phyloP scores from a whole-genome alignment of 2,888 invertebrate genomes.

The Cephus nigrinus region DNA sequence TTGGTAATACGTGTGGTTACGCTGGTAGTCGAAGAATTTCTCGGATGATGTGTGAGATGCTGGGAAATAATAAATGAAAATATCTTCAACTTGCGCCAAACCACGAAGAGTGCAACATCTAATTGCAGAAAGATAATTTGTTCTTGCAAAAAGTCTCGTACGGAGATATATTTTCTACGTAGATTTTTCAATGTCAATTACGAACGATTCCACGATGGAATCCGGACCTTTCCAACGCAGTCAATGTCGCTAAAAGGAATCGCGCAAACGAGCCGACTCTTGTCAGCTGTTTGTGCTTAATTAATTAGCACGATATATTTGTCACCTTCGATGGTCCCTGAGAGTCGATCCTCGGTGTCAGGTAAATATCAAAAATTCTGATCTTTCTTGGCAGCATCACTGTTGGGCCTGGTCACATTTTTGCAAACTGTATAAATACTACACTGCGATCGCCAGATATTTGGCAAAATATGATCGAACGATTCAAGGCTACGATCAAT shows the following conservation, averaged over 20 bases:
- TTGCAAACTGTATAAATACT: neutral
- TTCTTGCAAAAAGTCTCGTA: neutral
- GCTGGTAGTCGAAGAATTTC: neutral
- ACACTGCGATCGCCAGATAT: neutral
- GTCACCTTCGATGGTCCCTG: neutral
- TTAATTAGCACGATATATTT: neutral
- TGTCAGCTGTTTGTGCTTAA: neutral
- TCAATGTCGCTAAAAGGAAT: slow-evolving; percentile 8
- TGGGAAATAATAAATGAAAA: neutral
- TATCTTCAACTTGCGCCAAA: neutral
- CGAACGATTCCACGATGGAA: slow-evolving; percentile 18
- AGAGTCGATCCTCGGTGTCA: neutral
- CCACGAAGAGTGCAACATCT: neutral
- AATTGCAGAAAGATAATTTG: neutral
- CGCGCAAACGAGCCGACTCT: neutral
- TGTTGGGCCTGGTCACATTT: neutral
- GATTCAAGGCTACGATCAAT: neutral
- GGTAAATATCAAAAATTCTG: neutral
- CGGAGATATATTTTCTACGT: neutral
- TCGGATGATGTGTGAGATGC: neutral
- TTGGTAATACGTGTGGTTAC: neutral
- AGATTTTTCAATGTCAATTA: slow-evolving; percentile 15
- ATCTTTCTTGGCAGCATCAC: neutral
- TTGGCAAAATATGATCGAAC: neutral
- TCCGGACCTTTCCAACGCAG: slow-evolving; percentile 16